A percentile compares a stretch with the other conserved stretches of the same genome.
phyloP scores from a whole-genome alignment of 2,797 vertebrate genomes.

The Xenopus petersii region DNA sequence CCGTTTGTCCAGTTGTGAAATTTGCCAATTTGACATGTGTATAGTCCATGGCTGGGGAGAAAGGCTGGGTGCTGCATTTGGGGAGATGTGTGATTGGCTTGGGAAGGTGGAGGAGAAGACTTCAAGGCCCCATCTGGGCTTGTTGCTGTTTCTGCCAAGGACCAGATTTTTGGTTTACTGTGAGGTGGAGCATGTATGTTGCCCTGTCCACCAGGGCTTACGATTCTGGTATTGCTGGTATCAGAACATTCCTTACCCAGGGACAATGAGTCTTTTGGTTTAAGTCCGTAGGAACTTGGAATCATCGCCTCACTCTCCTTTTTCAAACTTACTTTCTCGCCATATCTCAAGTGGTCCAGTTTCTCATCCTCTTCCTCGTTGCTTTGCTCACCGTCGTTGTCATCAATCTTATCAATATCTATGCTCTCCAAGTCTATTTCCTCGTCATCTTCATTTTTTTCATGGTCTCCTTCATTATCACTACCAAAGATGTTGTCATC shows the following conservation, averaged over 20 bases:
- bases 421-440: conserved; percentile 97
- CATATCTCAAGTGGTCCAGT: conserved; percentile 67
- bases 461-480: conserved; percentile 88
- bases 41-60: conserved; percentile 95
- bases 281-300: conserved; percentile 78
- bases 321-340: conserved; percentile 67
- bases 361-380: conserved; percentile 96
- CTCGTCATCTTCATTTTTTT: conserved; percentile 95
- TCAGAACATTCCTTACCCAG: conserved; percentile 80
- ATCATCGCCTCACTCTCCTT: conserved; percentile 77
- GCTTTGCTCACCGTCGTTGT: conserved; percentile 91
- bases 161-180: conserved; percentile 98
- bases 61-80: conserved; percentile 86
- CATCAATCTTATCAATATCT: conserved; percentile 95
- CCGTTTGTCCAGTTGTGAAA: conserved; percentile 98
- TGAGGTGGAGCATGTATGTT: conserved; percentile 81
- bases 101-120: conserved; percentile 80
- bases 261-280: conserved; percentile 76
- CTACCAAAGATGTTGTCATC: conserved; percentile 90
- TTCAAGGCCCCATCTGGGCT: conserved; percentile 88
- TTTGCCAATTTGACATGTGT: conserved; percentile 97
- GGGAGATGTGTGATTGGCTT: conserved; percentile 70
- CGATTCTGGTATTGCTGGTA: conserved; percentile 73
- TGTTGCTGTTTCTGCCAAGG: conserved; percentile 93
- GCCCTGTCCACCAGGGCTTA: conserved; percentile 77